phyloP scores from a whole-genome alignment of 2,113 vertebrate species.

The Coregonus clupeaformis region DNA sequence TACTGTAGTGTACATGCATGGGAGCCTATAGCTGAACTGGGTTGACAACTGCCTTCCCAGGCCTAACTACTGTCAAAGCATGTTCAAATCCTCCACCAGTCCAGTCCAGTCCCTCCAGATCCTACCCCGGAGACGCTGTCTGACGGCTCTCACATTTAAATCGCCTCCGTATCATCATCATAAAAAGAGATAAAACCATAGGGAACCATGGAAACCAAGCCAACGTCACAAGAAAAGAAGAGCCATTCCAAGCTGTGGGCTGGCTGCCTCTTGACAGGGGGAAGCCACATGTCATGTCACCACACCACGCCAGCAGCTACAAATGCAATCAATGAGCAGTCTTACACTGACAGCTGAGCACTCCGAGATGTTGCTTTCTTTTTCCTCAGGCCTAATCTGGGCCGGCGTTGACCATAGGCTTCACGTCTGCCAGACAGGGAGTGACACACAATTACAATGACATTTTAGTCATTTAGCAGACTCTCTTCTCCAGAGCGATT shows the following conservation, averaged over 20 bases:
- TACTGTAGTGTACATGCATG: no score
- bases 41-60: no score
- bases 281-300: constrained; percentile 36
- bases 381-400: constrained; percentile 45
- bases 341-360: constrained; percentile 40
- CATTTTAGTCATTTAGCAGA: no score
- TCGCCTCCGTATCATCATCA: not conserved
- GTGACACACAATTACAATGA: no score
- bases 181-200: constrained; percentile 20
- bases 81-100: no score
- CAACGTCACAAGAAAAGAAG: constrained; percentile 12
- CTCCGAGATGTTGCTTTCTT: constrained; percentile 48
- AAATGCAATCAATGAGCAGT: constrained; percentile 26
- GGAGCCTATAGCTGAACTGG: no score
- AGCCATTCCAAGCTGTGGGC: not conserved
- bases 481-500: no score
- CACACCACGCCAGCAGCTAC: constrained; percentile 39
- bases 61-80: no score
- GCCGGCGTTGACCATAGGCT: constrained; percentile 42
- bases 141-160: no score
- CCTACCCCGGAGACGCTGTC: no score
- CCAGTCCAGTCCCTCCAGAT: no score
- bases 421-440: not conserved
- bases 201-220: constrained; percentile 25
- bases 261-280: not conserved